phyloP scores from a whole-genome alignment of 1,140 invertebrate species.

The Arctopsyche grandis region DNA sequence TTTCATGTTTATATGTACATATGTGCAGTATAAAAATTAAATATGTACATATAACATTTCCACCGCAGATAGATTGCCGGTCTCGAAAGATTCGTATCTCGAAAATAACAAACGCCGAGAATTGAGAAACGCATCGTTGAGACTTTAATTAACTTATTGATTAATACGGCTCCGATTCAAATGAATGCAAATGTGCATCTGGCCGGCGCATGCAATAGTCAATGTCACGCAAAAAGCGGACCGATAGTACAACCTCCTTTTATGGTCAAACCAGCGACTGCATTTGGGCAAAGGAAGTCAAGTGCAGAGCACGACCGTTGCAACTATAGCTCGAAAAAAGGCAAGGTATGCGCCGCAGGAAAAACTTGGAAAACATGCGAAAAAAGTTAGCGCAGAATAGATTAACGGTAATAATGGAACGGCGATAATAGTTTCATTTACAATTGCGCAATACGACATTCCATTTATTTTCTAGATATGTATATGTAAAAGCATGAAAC shows the following conservation, averaged over 20 bases:
- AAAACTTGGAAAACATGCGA: conserved; percentile 5
- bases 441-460: conserved; percentile 7
- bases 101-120: neutral
- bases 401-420: neutral
- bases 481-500: too few species aligned
- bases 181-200: conserved; percentile 25
- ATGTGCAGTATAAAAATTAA: too few species aligned
- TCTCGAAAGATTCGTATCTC: too few species aligned
- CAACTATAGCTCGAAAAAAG: neutral
- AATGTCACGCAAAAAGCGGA: conserved; percentile 39
- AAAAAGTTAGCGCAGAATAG: conserved; percentile 1
- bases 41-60: too few species aligned
- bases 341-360: neutral
- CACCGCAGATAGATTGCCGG: too few species aligned
- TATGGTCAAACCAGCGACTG: conserved; percentile 30
- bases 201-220: conserved; percentile 27
- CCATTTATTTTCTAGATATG: neutral
- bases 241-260: conserved; percentile 18
- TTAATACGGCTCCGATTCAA: neutral
- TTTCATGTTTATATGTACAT: too few species aligned
- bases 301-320: conserved; percentile 11
- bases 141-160: conserved; percentile 2
- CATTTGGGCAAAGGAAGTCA: conserved; percentile 41
- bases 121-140: neutral
- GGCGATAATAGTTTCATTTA: neutral